Evolutionary conservation across 92 coral and sea anemone species (phyloP), one percentile per base, ranked within the genome.

Genomic region (Parazoanthus darwini): DNA sequence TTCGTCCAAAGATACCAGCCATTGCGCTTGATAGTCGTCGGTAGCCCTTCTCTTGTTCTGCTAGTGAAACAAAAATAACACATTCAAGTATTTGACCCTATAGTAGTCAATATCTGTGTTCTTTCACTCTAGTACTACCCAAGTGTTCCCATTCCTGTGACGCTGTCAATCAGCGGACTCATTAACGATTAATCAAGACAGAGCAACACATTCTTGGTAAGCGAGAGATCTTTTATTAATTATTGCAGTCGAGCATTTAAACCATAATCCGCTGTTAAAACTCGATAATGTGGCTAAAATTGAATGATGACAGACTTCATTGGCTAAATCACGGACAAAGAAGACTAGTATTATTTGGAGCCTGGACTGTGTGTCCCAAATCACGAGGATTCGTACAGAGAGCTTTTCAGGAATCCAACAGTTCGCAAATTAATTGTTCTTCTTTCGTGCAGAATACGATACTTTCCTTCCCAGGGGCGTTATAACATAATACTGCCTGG

Each of bases 1-100:
- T 92, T 68, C 98, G 91, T 89, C 98, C 98, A 88, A 94, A 94
- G 81, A 94, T 92, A 37, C 98, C 92, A 36, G 95, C 94, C 98
- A 94, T 94, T 74, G 92, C 87, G 63, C 79, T 76, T 82, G 88
- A 50, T 23, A 46, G 54, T 83, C 50, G 76, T 67, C 77, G 29
- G 59, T 68, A 39, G 43, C 37, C 26, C 66, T 44, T 82, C 78
- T 72, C 78, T 13, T 29, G 33, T 73, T 51, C 79, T 84, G 54
- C 59, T 78, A 71, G 44, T 84, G 87, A 8, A 84, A 42, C 42
- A 84, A 84, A 54, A 70, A 84, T 84, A 84, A 84, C 87, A 46
- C 87, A 71, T 44, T 84, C 87, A 84, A 84, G 87, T 71, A 84
- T 84, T 84, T 84, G 87, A 84, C 87, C 87, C 87, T 68, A 50